A percentile compares a stretch with the other conserved stretches of the same genome.
phyloP scores from a whole-genome alignment of 2,888 invertebrate species.

The Hydriomena furcata region DNA sequence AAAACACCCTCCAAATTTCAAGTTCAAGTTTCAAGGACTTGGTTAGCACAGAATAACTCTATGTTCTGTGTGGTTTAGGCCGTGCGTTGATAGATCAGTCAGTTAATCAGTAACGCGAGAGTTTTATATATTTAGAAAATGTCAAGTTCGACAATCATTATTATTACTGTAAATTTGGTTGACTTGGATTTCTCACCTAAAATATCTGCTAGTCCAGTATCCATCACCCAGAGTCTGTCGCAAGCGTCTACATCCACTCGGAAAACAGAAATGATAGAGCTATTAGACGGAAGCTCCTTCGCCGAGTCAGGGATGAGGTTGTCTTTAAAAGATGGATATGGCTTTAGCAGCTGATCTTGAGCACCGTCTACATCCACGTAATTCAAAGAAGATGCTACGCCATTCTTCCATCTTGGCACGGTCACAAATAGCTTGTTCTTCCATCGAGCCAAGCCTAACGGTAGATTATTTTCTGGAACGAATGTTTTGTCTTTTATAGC shows the following conservation, averaged over 20 bases:
- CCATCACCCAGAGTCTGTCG: conserved; percentile 92
- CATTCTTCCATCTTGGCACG: conserved; percentile 87
- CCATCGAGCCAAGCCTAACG: conserved; percentile 88
- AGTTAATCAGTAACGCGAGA: no score
- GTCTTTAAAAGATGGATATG: conserved; percentile 90
- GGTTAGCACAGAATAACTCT: no score
- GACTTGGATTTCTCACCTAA: conserved; percentile 73
- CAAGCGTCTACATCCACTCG: conserved; percentile 89
- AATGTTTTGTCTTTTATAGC: conserved; percentile 85
- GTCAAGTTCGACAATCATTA: no score
- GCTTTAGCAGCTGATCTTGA: conserved; percentile 88
- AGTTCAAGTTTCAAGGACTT: no score
- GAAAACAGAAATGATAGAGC: conserved; percentile 88
- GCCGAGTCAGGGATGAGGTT: conserved; percentile 87
- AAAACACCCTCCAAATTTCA: no score
- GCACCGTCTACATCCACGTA: conserved; percentile 85
- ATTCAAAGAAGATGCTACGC: conserved; percentile 88
- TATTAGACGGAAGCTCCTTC: conserved; percentile 78
- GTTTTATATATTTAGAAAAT: no score
- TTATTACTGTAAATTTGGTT: no score
- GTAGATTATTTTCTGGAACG: conserved; percentile 86
- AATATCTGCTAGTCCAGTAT: conserved; percentile 90
- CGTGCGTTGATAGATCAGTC: no score
- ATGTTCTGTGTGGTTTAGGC: no score
- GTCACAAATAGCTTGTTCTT: conserved; percentile 88